These are phyloP conservation scores for Tinamus major DNA, from an alignment of 2,797 vertebrate species.

Conservation along the genomic window DNA sequence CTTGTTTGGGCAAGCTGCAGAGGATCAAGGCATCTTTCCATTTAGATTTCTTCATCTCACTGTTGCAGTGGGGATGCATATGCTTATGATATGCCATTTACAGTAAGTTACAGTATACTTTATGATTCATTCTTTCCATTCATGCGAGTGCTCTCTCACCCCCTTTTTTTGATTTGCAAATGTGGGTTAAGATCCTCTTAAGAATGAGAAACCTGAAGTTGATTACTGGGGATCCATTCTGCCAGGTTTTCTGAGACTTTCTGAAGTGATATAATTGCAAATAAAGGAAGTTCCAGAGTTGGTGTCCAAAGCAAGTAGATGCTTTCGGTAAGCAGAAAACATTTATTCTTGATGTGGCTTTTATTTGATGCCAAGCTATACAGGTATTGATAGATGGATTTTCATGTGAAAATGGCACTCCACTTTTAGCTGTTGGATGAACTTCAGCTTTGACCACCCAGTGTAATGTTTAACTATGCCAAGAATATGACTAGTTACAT, in stretches of 20 bases:
- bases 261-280: background rate
- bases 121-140: background rate
- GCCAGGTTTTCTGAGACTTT: background rate
- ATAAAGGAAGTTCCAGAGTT: background rate
- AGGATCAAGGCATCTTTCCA: background rate
- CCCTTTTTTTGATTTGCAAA: background rate
- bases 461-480: background rate
- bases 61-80: background rate
- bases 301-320: background rate
- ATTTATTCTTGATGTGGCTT: background rate
- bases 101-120: background rate
- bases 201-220: background rate
- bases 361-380: background rate
- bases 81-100: background rate
- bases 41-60: background rate
- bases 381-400: background rate
- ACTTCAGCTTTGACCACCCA: background rate
- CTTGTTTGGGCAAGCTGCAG: background rate
- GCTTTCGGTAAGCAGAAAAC: background rate
- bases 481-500: background rate
- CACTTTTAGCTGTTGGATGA: background rate
- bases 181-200: conserved; percentile 14
- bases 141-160: background rate
- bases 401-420: background rate
- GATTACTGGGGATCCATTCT: background rate